These are phyloP conservation scores for Nannobrachium achirus DNA, from an alignment of 2,113 vertebrate species.

Conservation along the genomic window DNA sequence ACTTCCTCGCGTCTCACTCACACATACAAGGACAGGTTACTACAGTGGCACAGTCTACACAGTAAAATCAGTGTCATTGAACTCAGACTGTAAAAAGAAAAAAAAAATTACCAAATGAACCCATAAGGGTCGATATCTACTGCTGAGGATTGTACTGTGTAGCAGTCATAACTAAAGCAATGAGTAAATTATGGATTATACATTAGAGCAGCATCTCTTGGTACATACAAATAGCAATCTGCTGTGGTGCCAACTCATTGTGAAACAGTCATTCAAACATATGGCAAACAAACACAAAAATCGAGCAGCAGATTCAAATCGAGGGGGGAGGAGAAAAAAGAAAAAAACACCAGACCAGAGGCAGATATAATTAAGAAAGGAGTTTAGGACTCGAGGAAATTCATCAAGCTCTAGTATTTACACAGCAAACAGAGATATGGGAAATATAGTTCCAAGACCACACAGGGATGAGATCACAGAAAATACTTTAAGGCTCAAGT, in stretches of 20 bases:
- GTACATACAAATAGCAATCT: constrained; percentile 62
- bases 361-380: constrained; percentile 52
- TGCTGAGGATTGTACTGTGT: neutral
- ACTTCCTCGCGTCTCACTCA: constrained; percentile 74
- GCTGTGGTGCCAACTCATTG: constrained; percentile 44
- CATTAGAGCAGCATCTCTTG: constrained; percentile 63
- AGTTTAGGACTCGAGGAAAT: constrained; percentile 54
- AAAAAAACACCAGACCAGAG: constrained; percentile 50
- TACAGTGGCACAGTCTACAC: constrained; percentile 67
- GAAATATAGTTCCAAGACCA: constrained; percentile 64
- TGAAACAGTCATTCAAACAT: constrained; percentile 42
- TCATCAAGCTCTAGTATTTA: constrained; percentile 72
- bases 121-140: no score
- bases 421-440: constrained; percentile 75
- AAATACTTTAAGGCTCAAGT: constrained; percentile 65
- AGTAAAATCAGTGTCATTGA: neutral
- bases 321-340: constrained; percentile 28
- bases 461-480: constrained; percentile 61
- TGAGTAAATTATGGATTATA: constrained; percentile 27
- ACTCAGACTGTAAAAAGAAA: no score
- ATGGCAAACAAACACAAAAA: constrained; percentile 27
- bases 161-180: constrained; percentile 45
- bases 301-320: constrained; percentile 64
- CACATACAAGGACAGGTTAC: constrained; percentile 66
- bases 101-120: no score